Evolutionary conservation across 1,140 invertebrate species (phyloP).

Genomic region (Drosophila erecta): DNA sequence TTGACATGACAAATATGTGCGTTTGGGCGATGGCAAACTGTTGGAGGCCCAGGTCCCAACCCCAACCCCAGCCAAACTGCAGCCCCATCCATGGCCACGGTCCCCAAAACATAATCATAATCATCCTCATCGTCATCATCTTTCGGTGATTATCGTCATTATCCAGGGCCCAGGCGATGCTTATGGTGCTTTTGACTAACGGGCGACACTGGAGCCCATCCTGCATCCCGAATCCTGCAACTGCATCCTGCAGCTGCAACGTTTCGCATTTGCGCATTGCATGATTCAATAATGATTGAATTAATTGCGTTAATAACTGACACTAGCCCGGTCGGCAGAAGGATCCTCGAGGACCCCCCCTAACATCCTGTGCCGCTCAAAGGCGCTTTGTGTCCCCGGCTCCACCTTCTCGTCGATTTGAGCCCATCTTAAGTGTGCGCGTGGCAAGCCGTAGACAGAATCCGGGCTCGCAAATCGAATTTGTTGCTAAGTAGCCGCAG

Average conservation of each 20-base stretch:
- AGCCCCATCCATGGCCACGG: not conserved
- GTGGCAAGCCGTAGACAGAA: slow-evolving; percentile 73
- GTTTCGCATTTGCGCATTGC: slow-evolving; percentile 82
- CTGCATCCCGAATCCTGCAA: not conserved
- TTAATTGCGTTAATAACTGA: slow-evolving; percentile 85
- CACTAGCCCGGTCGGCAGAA: slow-evolving; percentile 61
- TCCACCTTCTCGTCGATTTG: not conserved
- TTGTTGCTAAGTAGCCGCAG: slow-evolving; percentile 79
- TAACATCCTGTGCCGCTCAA: slow-evolving; percentile 54
- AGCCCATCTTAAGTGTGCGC: slow-evolving; percentile 73
- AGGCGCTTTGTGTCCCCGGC: slow-evolving; percentile 66
- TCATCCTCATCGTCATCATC: slow-evolving; percentile 52
- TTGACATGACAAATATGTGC: slow-evolving; percentile 83
- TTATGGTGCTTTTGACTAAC: slow-evolving; percentile 67
- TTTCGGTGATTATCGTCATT: slow-evolving; percentile 60
- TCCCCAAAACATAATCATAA: slow-evolving; percentile 41
- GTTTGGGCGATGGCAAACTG: slow-evolving; percentile 66
- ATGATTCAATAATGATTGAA: slow-evolving; percentile 85
- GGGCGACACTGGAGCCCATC: slow-evolving; percentile 1
- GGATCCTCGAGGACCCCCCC: slow-evolving; percentile 9
- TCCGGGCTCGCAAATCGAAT: slow-evolving; percentile 69
- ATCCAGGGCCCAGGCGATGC: slow-evolving; percentile 47
- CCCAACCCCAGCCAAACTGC: no score
- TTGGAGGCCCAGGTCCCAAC: not conserved
- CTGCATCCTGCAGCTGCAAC: slow-evolving; percentile 25